Percentiles rank a stretch among this genome's conserved stretches.
Evolutionary conservation across 2,888 invertebrate species (phyloP).

Genomic region (Eupithecia inturbata): DNA sequence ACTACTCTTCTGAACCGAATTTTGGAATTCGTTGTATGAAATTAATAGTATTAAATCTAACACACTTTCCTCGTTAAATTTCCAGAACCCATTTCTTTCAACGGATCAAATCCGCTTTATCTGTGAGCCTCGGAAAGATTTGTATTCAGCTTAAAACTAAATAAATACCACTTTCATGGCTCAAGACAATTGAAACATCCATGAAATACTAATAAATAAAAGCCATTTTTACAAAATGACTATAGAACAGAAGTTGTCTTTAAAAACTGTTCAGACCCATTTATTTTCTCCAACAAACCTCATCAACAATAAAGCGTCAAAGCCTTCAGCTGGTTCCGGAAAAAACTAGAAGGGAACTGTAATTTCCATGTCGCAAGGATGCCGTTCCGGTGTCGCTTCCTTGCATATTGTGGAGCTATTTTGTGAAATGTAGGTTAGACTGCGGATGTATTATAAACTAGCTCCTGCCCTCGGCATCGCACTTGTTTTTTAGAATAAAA

Average conservation of each 20-base stretch:
- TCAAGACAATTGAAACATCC: not conserved
- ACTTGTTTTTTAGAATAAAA: not conserved
- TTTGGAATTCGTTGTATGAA: not conserved
- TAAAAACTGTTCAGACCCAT: not conserved
- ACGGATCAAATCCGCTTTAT: not conserved
- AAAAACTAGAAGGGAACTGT: constrained; percentile 12
- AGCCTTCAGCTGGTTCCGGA: constrained; percentile 1
- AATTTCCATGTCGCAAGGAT: constrained; percentile 19
- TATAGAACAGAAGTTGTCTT: not conserved
- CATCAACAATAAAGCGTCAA: constrained; percentile 11
- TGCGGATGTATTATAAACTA: not conserved
- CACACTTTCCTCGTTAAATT: too few species aligned
- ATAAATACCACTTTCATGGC: too few species aligned
- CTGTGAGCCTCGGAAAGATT: not conserved
- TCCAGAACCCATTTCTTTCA: too few species aligned
- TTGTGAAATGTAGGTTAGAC: not conserved
- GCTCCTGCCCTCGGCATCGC: not conserved
- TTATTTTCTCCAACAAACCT: constrained; percentile 3
- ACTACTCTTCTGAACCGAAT: not conserved
- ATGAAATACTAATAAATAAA: not conserved
- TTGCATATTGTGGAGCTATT: constrained; percentile 3
- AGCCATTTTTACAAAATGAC: not conserved
- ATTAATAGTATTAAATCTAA: too few species aligned
- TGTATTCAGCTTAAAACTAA: too few species aligned
- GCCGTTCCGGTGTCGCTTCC: constrained; percentile 1